These are phyloP conservation scores for Apocheima hispidaria DNA, from an alignment of 2,888 invertebrate species.

Conservation along the genomic window DNA sequence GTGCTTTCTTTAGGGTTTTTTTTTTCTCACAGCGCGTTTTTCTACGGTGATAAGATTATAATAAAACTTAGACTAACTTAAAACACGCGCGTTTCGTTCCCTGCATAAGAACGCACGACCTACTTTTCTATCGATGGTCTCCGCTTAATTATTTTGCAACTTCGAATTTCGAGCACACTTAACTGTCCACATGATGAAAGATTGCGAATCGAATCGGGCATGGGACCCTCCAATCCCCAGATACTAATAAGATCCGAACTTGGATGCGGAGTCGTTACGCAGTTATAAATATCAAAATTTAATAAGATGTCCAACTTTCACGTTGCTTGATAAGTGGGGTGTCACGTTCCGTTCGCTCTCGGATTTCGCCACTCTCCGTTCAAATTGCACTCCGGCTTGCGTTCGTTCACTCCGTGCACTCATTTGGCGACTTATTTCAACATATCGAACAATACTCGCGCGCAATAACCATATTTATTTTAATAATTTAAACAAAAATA, in stretches of 20 bases:
- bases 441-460: slow-evolving; percentile 44
- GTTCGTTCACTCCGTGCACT: slow-evolving; percentile 64
- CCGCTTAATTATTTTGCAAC: not conserved
- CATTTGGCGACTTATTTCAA: slow-evolving; percentile 58
- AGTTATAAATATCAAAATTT: slow-evolving; percentile 75
- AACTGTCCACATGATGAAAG: slow-evolving; percentile 30
- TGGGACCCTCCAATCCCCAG: slow-evolving; percentile 27
- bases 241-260: slow-evolving; percentile 47
- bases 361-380: slow-evolving; percentile 78
- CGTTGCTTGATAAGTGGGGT: slow-evolving; percentile 79
- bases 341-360: slow-evolving; percentile 80
- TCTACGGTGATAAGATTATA: no score
- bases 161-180: slow-evolving; percentile 20
- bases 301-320: slow-evolving; percentile 79
- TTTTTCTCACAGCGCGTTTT: no score
- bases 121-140: no score
- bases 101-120: no score
- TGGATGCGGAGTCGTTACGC: slow-evolving; percentile 54
- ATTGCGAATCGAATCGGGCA: slow-evolving; percentile 38
- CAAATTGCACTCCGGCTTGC: slow-evolving; percentile 70
- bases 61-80: no score
- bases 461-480: slow-evolving; percentile 14
- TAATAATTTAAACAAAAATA: slow-evolving; percentile 28
- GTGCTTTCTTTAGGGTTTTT: no score
- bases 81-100: no score